These are phyloP conservation scores for Oscheius onirici DNA, from an alignment of 2,888 invertebrate species.

Conservation along the genomic window DNA sequence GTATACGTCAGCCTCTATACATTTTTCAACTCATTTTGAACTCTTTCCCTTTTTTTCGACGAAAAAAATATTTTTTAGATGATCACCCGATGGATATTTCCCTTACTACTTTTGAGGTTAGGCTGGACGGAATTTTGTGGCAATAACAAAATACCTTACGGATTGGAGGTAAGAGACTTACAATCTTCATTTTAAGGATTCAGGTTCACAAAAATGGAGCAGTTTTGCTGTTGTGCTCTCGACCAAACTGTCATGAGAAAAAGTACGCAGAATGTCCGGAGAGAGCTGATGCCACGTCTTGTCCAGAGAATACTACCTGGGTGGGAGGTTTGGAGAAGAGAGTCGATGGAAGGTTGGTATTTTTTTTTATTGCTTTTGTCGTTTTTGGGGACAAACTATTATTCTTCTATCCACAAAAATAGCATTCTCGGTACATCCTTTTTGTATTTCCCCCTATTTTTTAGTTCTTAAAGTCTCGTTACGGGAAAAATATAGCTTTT, in stretches of 20 bases:
- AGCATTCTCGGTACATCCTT: too few species aligned
- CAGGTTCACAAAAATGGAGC: constrained; percentile 34
- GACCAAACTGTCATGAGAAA: constrained; percentile 54
- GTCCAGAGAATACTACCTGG: constrained; percentile 48
- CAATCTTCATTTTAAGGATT: not conserved
- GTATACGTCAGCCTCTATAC: too few species aligned
- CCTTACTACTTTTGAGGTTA: not conserved
- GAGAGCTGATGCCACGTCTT: constrained; percentile 36
- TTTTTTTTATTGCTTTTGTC: too few species aligned
- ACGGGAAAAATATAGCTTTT: too few species aligned
- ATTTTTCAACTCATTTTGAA: not conserved
- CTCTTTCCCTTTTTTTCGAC: not conserved
- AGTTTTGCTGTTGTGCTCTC: constrained; percentile 45
- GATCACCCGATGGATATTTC: constrained; percentile 12
- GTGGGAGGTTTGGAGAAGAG: constrained; percentile 58
- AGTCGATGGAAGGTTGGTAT: constrained; percentile 56
- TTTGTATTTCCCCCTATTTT: not conserved
- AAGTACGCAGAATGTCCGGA: constrained; percentile 58
- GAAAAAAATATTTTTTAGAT: constrained; percentile 11
- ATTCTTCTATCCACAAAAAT: too few species aligned
- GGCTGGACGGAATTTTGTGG: constrained; percentile 47
- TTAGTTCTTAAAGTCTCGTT: too few species aligned
- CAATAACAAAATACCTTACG: constrained; percentile 52
- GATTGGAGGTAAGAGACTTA: constrained; percentile 39
- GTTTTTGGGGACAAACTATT: too few species aligned